Base-by-base conservation (phyloP, 2,797 vertebrate genomes). In the Ispidina picta region DNA sequence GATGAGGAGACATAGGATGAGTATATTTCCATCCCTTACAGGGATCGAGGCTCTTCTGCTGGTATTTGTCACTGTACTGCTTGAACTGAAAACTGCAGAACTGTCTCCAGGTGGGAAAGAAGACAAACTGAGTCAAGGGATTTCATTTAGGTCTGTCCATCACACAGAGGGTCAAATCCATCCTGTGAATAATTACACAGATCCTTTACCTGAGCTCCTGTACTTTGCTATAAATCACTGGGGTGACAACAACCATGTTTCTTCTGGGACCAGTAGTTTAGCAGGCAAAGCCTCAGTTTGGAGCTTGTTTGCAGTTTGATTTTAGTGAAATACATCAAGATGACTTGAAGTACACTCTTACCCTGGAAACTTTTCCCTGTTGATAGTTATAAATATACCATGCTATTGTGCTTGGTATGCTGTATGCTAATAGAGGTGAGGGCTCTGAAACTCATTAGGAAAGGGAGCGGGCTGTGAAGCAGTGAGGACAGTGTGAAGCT, bases 391-490 rank as follows among this genome's bases (percentile, higher is more conserved):
- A 98, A 98, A 98, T 98, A 97, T 86, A 95, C 93, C 71, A 35
- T 4, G 8, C 91, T 97, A 94, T 98, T 97, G 97, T 97, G 93
- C 96, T 97, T 97, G 98, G 97, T 96, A 85, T 77, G 95, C 93
- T 83, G 71, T 94, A 95, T 94, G 97, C 98, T 98, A 98, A 98
- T 98, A 97, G 98, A 98, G 96, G 98, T 86, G 97, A 98, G 98
- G 98, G 98, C 97, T 98, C 98, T 97, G 96, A 97, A 94, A 97
- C 98, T 98, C 96, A 97, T 97, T 97, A 96, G 95, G 92, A 95
- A 94, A 95, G 95, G 95, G 96, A 97, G 89, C 63, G 35, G 92
- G 91, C 89, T 81, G 31, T 1, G 7, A 97, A 98, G 98, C 97
- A 91, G 97, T 85, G 97, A 98, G 98, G 98, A 98, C 97, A 97